Conservation (phyloP, 2,888 invertebrate genomes). For the Mechanitis messenoides region DNA sequence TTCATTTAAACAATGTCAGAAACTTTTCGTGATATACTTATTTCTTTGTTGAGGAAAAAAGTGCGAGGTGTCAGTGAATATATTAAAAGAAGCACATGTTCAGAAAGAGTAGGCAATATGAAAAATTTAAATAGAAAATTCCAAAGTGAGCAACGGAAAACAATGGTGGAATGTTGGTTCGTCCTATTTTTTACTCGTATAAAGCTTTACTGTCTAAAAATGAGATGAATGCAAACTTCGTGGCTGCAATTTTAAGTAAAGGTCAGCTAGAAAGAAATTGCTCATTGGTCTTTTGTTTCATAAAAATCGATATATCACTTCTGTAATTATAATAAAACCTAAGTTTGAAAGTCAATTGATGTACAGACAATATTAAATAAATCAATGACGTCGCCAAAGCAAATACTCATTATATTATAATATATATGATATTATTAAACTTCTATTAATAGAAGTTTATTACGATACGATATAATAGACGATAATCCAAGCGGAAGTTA, state of each 20-base stretch:
- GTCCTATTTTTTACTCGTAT: slow-evolving; percentile 20
- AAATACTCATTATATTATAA: neutral
- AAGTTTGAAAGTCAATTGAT: no score
- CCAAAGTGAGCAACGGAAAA: slow-evolving; percentile 35
- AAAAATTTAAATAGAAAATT: slow-evolving; percentile 47
- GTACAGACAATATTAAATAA: no score
- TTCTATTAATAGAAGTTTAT: no score
- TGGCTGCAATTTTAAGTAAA: slow-evolving; percentile 17
- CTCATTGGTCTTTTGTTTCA: neutral
- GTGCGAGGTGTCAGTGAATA: slow-evolving; percentile 23
- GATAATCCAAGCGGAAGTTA: neutral
- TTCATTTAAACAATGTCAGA: neutral
- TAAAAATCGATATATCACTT: no score
- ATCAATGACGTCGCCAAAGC: no score
- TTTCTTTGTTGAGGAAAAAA: slow-evolving; percentile 6
- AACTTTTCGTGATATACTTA: slow-evolving; percentile 4
- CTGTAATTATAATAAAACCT: no score
- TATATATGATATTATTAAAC: no score
- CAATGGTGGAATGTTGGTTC: slow-evolving; percentile 20
- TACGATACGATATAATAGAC: no score
- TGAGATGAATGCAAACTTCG: slow-evolving; percentile 18
- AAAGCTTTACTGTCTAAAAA: slow-evolving; percentile 23
- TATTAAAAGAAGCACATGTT: slow-evolving; percentile 30
- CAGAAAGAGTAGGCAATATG: slow-evolving; percentile 35
- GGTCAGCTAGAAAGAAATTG: slow-evolving; percentile 14